A percentile compares a stretch with the other conserved stretches of the same genome.
Evolutionary conservation across 1,140 invertebrate species (phyloP).

Genomic region (Liolophura sinensis): DNA sequence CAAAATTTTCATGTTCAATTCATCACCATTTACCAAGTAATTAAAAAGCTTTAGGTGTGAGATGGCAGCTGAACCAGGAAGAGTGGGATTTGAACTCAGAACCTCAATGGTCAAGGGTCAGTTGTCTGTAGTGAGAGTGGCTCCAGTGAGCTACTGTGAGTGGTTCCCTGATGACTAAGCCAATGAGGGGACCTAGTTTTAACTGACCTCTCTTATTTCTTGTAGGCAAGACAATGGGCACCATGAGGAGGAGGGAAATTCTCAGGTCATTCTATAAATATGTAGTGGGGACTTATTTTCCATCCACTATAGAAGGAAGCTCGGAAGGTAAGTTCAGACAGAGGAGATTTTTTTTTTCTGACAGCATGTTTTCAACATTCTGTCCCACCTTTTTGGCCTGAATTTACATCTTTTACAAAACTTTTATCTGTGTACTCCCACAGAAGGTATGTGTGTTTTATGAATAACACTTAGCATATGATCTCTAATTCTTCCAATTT

Average conservation of each 20-base stretch:
- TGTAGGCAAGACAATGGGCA: slow-evolving; percentile 26
- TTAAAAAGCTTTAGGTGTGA: not conserved
- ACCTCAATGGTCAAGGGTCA: not conserved
- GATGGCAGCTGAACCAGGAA: not conserved
- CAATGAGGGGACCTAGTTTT: not conserved
- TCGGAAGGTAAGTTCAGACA: slow-evolving; percentile 26
- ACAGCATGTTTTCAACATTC: not conserved
- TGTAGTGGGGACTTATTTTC: slow-evolving; percentile 45
- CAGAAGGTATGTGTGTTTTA: no score
- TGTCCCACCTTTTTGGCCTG: no score
- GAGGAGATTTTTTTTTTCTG: not conserved
- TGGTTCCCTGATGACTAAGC: not conserved
- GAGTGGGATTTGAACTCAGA: not conserved
- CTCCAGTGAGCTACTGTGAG: not conserved
- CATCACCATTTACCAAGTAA: not conserved
- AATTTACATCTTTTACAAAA: no score
- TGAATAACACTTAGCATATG: no score
- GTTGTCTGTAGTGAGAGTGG: not conserved
- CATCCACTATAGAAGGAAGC: slow-evolving; percentile 34
- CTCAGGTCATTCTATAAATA: slow-evolving; percentile 49
- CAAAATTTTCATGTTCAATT: no score
- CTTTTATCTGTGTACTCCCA: no score
- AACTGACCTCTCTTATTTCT: not conserved
- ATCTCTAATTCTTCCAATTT: no score
- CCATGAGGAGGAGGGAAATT: slow-evolving; percentile 33